Conservation (phyloP, 2,797 vertebrate species). For the Peromyscus attwateri region DNA sequence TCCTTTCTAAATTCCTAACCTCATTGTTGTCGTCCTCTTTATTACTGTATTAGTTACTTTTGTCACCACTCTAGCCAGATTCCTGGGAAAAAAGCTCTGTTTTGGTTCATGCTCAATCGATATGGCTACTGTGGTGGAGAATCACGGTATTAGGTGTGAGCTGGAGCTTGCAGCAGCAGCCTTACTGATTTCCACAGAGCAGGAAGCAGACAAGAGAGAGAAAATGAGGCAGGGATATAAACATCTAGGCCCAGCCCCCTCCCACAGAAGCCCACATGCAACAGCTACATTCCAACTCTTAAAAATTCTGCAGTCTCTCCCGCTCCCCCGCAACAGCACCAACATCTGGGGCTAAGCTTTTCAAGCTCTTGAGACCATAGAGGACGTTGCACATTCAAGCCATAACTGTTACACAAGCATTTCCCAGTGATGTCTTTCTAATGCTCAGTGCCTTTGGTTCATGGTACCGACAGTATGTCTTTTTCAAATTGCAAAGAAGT, state of each 20-base stretch:
- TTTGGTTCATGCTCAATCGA: neutral
- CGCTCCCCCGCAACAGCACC: neutral
- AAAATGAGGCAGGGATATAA: neutral
- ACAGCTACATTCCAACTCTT: neutral
- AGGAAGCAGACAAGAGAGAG: neutral
- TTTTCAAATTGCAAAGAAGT: constrained; percentile 6
- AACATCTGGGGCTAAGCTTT: neutral
- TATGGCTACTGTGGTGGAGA: neutral
- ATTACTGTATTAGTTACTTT: neutral
- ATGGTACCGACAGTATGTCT: neutral
- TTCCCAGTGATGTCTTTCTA: neutral
- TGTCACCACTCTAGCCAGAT: neutral
- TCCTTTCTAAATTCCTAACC: neutral
- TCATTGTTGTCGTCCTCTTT: neutral
- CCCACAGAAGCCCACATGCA: neutral
- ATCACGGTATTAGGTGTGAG: rapidly evolving
- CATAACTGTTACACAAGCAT: neutral
- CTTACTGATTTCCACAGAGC: neutral
- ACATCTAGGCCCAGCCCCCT: neutral
- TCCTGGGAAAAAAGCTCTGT: neutral
- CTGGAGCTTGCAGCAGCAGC: neutral
- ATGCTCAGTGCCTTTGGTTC: neutral
- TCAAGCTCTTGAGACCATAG: neutral
- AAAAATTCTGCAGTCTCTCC: neutral
- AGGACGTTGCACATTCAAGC: neutral